A percentile compares a stretch with the other conserved stretches of the same genome.
These are phyloP conservation scores for Sakesphorus luctuosus DNA, from an alignment of 2,113 vertebrate species.

Conservation along the genomic window DNA sequence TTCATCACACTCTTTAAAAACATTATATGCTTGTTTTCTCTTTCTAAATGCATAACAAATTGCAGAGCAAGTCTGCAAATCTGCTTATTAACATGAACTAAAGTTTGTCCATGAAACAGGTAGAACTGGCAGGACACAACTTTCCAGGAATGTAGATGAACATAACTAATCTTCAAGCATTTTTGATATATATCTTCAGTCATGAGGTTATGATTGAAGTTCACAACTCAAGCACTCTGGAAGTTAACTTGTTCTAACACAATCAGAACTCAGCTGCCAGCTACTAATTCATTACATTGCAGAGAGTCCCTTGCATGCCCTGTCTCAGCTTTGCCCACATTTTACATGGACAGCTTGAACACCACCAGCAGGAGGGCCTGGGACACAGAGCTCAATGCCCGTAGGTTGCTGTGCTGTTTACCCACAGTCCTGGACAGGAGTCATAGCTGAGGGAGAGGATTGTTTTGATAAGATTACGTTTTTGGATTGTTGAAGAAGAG, in stretches of 20 bases:
- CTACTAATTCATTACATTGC: neutral
- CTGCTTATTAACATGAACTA: neutral
- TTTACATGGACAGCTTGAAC: neutral
- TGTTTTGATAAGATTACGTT: neutral
- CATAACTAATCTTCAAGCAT: neutral
- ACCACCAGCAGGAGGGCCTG: neutral
- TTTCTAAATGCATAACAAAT: neutral
- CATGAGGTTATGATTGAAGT: neutral
- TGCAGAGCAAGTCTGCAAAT: neutral
- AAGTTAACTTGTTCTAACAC: neutral
- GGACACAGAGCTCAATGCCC: neutral
- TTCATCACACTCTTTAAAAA: neutral
- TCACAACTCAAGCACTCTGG: neutral
- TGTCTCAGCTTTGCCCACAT: neutral
- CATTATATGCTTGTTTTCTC: neutral
- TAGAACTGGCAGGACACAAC: neutral
- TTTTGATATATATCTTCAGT: neutral
- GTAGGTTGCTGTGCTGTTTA: fast-evolving
- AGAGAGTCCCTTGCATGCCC: neutral
- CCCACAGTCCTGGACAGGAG: neutral
- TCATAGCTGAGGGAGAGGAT: fast-evolving
- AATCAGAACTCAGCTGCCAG: neutral
- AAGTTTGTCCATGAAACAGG: neutral
- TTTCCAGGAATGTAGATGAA: neutral
- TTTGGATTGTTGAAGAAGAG: neutral